Conservation (phyloP, 2,888 invertebrate genomes). For the Drosophila robusta region DNA sequence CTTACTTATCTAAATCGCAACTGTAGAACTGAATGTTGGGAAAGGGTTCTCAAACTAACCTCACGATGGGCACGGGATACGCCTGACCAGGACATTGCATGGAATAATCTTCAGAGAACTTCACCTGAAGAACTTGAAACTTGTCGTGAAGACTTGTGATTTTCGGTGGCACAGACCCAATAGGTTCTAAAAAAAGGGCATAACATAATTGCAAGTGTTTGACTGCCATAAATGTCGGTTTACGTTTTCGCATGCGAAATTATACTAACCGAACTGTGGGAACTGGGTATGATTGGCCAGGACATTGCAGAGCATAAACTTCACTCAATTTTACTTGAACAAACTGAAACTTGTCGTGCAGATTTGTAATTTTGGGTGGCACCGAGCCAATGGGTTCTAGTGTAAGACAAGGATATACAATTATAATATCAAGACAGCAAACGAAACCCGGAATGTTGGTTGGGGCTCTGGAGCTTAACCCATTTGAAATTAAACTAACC, state of each 20-base stretch:
- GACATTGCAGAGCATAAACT: constrained; percentile 89
- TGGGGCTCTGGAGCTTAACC: not conserved
- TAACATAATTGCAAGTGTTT: not conserved
- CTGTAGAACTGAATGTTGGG: constrained; percentile 52
- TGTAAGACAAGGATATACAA: not conserved
- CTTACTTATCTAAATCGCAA: not conserved
- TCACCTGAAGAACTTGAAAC: constrained; percentile 85
- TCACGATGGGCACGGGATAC: constrained; percentile 88
- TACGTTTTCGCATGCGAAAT: not conserved
- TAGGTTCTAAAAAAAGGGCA: constrained; percentile 81
- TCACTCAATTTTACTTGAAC: constrained; percentile 85
- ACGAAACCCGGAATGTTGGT: constrained; percentile 36
- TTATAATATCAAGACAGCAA: not conserved
- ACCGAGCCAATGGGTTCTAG: constrained; percentile 86
- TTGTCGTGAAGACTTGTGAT: constrained; percentile 86
- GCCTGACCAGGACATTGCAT: constrained; percentile 91
- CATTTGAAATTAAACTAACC: constrained; percentile 82
- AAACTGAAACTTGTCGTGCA: constrained; percentile 85
- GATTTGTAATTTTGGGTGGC: constrained; percentile 87
- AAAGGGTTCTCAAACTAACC: constrained; percentile 11
- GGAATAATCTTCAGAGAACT: constrained; percentile 86
- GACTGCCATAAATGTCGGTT: constrained; percentile 9
- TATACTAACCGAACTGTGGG: constrained; percentile 88
- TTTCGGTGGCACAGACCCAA: constrained; percentile 87
- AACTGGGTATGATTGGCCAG: constrained; percentile 91